phyloP scores from a whole-genome alignment of 2,797 vertebrate species.

The Megaceryle alcyon region DNA sequence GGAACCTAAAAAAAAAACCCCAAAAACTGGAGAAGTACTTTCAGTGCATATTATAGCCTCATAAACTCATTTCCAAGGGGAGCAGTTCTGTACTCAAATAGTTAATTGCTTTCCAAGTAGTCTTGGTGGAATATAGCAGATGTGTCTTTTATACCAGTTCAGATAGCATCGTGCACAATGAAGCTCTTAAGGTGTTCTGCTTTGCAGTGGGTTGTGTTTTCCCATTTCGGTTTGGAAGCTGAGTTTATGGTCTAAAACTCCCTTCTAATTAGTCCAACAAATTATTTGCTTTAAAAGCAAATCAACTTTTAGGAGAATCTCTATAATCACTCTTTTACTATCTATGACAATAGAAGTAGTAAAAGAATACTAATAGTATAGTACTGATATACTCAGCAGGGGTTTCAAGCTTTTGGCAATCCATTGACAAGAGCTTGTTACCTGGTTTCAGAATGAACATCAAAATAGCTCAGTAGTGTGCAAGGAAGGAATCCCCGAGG shows the following conservation, averaged over 20 bases:
- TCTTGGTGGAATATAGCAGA: background rate
- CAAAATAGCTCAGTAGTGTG: background rate
- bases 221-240: background rate
- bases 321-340: background rate
- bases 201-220: background rate
- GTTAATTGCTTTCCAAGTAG: slow-evolving; percentile 36
- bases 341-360: background rate
- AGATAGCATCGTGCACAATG: background rate
- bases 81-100: slow-evolving; percentile 4
- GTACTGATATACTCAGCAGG: background rate
- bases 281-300: slow-evolving; percentile 1
- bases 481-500: background rate
- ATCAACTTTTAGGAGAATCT: background rate
- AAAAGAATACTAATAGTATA: background rate
- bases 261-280: slow-evolving; percentile 6
- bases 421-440: background rate
- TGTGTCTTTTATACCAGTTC: background rate
- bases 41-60: background rate
- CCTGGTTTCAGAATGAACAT: background rate
- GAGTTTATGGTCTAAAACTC: slow-evolving; percentile 9
- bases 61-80: slow-evolving; percentile 6
- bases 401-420: background rate
- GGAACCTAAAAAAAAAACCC: background rate
- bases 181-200: background rate
- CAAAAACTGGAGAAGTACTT: background rate